Base-by-base conservation (phyloP, 2,113 vertebrate species). In the Macheiramphus alcinus region DNA sequence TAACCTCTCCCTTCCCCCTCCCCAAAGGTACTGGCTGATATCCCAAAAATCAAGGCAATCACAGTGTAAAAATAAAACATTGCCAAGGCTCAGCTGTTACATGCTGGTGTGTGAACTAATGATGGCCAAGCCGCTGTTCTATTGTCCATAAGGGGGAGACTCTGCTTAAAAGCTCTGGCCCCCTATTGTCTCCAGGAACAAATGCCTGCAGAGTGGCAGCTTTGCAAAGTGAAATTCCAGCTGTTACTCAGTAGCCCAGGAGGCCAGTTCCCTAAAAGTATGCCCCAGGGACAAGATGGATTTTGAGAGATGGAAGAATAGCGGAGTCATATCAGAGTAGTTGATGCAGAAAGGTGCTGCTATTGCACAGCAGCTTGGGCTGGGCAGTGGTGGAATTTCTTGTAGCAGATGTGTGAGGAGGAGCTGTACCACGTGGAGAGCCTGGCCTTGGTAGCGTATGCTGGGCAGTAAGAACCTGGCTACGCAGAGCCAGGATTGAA, bases 201-300 rank as follows among this genome's bases (percentile, higher is more conserved):
- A 71, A 61, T 50, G 86, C 76, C 27, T 7, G 18, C n/a, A 40
- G 88, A 92, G 55, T 29, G 42, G 13, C 61, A 89, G 72, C 80
- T 89, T 76, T 91, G 80, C 70, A 42, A 91, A 96, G 48, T 82
- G 65, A 85, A 85, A 85, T 89, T 94, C 53, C 85, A 75, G 80
- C 73, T 91, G 70, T 63, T 86, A 55, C 31, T 71, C 34, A 13
- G 25, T 43, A 91, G 73, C 82, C 58, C 81, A 71, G 68, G 91
- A 76, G 94, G 13, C 34, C 29, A 34, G 50, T 95, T 91, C 56
- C 40, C 32, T 84, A 13, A 52, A 88, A 95, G 12, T 22, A 12
- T 59, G 29, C 66, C 52, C 20, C 13, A 25, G 76, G 32, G 92
- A 72, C 34, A 47, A 63, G 80, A 32, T 40, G 10, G 7, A 13